Evolutionary conservation across 2,797 vertebrate species (phyloP).

Genomic region (Myotis daubentonii): DNA sequence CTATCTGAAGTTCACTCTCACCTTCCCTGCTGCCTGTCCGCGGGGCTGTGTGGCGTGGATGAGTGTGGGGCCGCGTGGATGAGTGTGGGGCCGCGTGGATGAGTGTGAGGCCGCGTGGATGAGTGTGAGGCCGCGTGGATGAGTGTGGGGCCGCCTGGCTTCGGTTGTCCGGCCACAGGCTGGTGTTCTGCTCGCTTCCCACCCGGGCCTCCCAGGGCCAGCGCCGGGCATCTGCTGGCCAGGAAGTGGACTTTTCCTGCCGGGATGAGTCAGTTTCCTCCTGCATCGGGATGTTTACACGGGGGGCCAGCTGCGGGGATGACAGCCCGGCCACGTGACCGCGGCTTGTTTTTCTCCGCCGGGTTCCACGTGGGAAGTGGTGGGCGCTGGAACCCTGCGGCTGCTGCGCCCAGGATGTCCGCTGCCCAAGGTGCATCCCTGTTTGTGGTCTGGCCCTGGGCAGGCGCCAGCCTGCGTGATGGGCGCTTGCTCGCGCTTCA

Average conservation of each 20-base stretch:
- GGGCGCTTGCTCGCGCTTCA: not conserved
- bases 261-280: slow-evolving; percentile 81
- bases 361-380: slow-evolving; percentile 64
- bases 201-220: slow-evolving; percentile 37
- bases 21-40: not conserved
- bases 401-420: slow-evolving; percentile 76
- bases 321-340: slow-evolving; percentile 64
- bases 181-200: slow-evolving; percentile 51
- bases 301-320: slow-evolving; percentile 70
- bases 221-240: not conserved
- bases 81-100: too few species aligned
- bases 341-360: slow-evolving; percentile 67
- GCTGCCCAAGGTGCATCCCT: slow-evolving; percentile 77
- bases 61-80: too few species aligned
- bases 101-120: too few species aligned
- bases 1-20: not conserved
- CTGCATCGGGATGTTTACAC: slow-evolving; percentile 76
- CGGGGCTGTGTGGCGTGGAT: not conserved
- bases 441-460: slow-evolving; percentile 57
- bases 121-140: too few species aligned
- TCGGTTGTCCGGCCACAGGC: not conserved
- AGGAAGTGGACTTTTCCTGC: slow-evolving; percentile 77
- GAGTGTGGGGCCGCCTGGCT: not conserved
- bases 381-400: slow-evolving; percentile 28
- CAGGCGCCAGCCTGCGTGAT: slow-evolving; percentile 54